Evolutionary conservation across 2,888 invertebrate genomes (phyloP).

Genomic region (Boloria euphrosyne): DNA sequence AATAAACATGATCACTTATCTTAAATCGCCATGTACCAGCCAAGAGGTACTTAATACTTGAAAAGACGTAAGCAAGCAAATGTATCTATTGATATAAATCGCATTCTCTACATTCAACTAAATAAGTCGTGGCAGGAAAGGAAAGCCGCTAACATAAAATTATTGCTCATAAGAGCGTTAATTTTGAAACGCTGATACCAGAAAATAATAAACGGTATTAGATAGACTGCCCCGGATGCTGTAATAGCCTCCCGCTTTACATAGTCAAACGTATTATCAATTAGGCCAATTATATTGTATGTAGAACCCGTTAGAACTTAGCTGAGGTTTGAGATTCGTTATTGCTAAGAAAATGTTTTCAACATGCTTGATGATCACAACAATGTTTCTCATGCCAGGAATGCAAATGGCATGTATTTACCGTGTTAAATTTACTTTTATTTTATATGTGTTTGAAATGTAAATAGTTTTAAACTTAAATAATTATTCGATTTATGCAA

Average conservation of each 20-base stretch:
- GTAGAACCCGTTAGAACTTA: conserved; percentile 14
- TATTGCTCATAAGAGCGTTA: conserved; percentile 30
- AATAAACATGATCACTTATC: neutral
- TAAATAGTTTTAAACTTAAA: too few relatives aligned
- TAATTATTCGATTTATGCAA: too few relatives aligned
- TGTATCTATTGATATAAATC: conserved; percentile 19
- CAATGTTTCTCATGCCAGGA: too few relatives aligned
- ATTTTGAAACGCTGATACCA: conserved; percentile 29
- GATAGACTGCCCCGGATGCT: conserved; percentile 30
- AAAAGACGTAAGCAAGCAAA: conserved; percentile 8
- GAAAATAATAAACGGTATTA: conserved; percentile 33
- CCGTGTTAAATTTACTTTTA: too few relatives aligned
- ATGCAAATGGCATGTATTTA: too few relatives aligned
- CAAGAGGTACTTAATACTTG: conserved; percentile 1
- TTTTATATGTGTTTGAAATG: too few relatives aligned
- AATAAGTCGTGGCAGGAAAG: conserved; percentile 26
- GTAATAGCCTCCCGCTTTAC: conserved; percentile 28
- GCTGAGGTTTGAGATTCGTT: conserved; percentile 10
- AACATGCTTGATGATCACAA: neutral
- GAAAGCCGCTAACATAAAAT: conserved; percentile 29
- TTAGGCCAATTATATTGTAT: conserved; percentile 31
- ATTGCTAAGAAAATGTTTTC: conserved; percentile 6
- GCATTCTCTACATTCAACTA: conserved; percentile 13
- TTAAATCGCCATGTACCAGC: neutral
- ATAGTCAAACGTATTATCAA: conserved; percentile 30